Evolutionary conservation across 2,797 vertebrate genomes (phyloP).

Genomic region (Acanthurus lineatus): DNA sequence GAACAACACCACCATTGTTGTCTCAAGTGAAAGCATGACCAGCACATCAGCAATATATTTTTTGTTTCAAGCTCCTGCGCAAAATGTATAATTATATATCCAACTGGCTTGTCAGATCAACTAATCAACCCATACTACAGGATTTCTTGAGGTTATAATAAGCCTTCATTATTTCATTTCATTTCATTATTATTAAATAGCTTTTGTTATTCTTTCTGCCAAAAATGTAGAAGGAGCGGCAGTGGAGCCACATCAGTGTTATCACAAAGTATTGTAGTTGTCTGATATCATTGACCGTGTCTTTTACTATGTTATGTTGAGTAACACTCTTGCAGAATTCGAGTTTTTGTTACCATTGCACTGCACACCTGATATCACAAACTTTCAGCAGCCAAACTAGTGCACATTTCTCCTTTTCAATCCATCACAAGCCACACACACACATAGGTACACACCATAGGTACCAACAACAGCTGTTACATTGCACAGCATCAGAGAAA

Average conservation of each 20-base stretch:
- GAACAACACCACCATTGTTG: not conserved
- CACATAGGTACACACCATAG: not conserved
- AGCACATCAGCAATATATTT: not conserved
- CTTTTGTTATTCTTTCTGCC: not conserved
- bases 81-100: not conserved
- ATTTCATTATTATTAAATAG: not conserved
- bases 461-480: not conserved
- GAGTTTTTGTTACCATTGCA: not conserved
- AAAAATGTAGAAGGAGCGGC: not conserved
- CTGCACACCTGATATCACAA: not conserved
- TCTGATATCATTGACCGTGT: not conserved
- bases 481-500: not conserved
- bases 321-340: not conserved
- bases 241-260: not conserved
- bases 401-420: not conserved
- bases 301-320: not conserved
- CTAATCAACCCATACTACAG: not conserved
- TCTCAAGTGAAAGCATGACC: too few species aligned
- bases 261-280: not conserved
- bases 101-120: not conserved
- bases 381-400: not conserved
- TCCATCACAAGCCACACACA: constrained; percentile 2
- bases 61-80: not conserved
- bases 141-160: not conserved
- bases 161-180: not conserved